Evolutionary conservation across 2,113 vertebrate species (phyloP), one percentile per base, ranked within the genome.

Genomic region (Ictidomys tridecemlineatus): DNA sequence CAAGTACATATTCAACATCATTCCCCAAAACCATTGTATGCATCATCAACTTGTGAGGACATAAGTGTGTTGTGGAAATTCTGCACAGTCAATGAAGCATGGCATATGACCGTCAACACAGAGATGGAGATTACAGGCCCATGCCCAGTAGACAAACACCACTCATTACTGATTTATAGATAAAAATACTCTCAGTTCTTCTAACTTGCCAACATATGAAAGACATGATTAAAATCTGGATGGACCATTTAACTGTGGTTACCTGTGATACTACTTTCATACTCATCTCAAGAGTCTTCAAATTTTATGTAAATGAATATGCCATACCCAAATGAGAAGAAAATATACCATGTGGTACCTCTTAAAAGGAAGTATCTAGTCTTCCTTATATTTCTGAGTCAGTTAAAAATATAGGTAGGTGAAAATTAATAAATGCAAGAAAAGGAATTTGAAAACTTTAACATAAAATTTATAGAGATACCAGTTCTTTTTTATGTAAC

Each of bases 391-490:
- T 65, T 76, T 86, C 51, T 94, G 69, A 91, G 18, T 70, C 28
- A 56, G 34, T 61, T 65, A 72, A 93, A 90, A 89, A 42, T 34
- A 78, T 4, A 73, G 16, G 30, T 58, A 83, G 28, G 77, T 87
- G 48, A 93, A 91, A 96, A 93, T 85, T 76, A 89, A 92, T 51
- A 72, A 73, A 45, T 89, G 30, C 16, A 42, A 53, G 53, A 89
- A 94, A 89, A 89, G 18, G 2, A 93, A 83, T 74, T 85, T 77
- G 30, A 85, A 85, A 69, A 92, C 2, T 85, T 80, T 86, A 67
- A 76, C 26, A n/a, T 45, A 77, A 78, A 94, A 89, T 84, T 63
- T 86, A 51, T 42, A 94, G 56, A 32, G 56, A 30, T 3, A 76
- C 11, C 34, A 0, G 2, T 14, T 70, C 24, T 56, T 56, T 93